phyloP scores from a whole-genome alignment of 2,797 vertebrate species.

The Zalophus californianus region DNA sequence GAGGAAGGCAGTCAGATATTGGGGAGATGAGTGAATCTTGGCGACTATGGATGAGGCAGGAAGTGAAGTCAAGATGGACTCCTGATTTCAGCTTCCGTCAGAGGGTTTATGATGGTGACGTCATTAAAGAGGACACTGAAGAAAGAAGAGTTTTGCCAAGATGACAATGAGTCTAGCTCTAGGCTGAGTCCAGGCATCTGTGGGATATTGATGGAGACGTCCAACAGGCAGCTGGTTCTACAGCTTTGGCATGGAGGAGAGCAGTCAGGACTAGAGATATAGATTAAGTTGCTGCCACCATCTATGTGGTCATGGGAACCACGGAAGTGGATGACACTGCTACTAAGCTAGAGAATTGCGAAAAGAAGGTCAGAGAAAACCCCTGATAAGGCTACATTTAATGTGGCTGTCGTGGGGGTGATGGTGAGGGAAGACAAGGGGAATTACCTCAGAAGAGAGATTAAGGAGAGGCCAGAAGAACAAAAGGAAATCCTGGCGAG shows the following conservation, averaged over 20 bases:
- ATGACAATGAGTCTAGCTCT: not conserved
- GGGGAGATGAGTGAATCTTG: not conserved
- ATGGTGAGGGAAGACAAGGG: not conserved
- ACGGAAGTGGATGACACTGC: not conserved
- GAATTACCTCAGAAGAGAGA: not conserved
- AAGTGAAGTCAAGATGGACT: not conserved
- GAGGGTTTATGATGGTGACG: not conserved
- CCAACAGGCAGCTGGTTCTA: not conserved
- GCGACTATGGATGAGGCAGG: not conserved
- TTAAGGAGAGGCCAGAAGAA: not conserved
- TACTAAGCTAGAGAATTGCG: not conserved
- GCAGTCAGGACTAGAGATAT: not conserved
- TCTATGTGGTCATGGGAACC: not conserved
- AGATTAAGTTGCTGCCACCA: not conserved
- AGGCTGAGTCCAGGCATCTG: not conserved
- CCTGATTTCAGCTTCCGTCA: not conserved
- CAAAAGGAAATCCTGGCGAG: not conserved
- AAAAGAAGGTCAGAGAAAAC: not conserved
- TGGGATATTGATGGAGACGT: not conserved
- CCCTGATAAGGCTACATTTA: not conserved
- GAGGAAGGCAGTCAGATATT: not conserved
- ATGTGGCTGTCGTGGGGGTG: not conserved
- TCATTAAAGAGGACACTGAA: not conserved
- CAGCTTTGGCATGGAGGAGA: not conserved
- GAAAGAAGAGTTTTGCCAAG: conserved; percentile 17